These are phyloP conservation scores for Leptopterna dolabrata DNA, from an alignment of 2,888 invertebrate species.

Conservation along the genomic window DNA sequence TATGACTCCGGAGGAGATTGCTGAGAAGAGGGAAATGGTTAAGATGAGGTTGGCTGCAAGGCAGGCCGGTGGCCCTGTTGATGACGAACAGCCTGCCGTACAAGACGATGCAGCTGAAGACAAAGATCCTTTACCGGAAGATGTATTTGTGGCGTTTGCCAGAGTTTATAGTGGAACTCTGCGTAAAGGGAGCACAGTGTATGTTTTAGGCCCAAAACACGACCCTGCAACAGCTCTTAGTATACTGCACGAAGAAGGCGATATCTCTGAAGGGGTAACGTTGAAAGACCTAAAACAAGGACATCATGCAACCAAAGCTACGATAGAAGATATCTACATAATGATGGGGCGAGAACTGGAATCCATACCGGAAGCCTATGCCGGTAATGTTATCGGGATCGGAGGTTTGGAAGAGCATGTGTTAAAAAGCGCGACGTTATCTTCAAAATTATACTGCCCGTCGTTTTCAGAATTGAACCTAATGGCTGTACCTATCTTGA, in stretches of 20 bases:
- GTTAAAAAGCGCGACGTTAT: constrained; percentile 90
- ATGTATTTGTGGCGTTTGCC: constrained; percentile 90
- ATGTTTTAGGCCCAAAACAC: constrained; percentile 89
- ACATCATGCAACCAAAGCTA: constrained; percentile 75
- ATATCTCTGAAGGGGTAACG: constrained; percentile 66
- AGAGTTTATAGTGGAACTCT: constrained; percentile 91
- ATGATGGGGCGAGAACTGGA: constrained; percentile 94
- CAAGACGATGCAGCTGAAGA: constrained; percentile 43
- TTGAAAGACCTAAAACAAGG: constrained; percentile 74
- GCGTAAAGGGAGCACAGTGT: constrained; percentile 80
- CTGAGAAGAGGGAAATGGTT: constrained; percentile 75
- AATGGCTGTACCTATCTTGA: constrained; percentile 86
- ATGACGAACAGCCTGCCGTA: constrained; percentile 48
- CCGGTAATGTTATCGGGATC: constrained; percentile 91
- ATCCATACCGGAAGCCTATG: constrained; percentile 80
- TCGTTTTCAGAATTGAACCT: constrained; percentile 86
- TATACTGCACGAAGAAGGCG: constrained; percentile 63
- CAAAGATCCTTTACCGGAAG: constrained; percentile 65
- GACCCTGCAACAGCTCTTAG: constrained; percentile 75
- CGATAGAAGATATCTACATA: constrained; percentile 82
- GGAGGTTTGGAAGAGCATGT: constrained; percentile 87
- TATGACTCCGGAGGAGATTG: constrained; percentile 81
- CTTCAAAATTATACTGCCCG: constrained; percentile 83
- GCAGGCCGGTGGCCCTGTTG: constrained; percentile 60
- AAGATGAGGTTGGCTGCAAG: constrained; percentile 74